phyloP scores from a whole-genome alignment of 2,113 vertebrate genomes.

The Oceanodroma tethys region DNA sequence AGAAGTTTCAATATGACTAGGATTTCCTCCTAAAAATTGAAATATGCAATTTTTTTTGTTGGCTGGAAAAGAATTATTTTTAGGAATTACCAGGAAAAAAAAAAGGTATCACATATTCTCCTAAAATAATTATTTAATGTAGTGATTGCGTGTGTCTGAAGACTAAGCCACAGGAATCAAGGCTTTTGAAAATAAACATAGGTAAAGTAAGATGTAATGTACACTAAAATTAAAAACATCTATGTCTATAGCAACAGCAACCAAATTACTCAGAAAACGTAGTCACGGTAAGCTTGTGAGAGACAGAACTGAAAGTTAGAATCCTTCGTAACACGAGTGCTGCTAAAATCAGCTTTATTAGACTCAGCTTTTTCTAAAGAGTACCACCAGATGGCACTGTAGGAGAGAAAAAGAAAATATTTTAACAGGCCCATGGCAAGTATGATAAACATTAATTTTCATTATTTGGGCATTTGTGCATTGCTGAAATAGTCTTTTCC shows the following conservation, averaged over 20 bases:
- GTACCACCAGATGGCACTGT: slow-evolving; percentile 67
- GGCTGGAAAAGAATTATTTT: not conserved
- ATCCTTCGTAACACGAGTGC: rapidly evolving
- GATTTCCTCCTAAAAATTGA: not conserved
- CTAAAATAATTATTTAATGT: not conserved
- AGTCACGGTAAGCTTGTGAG: not conserved
- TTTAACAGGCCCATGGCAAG: not conserved
- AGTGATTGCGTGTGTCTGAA: not conserved
- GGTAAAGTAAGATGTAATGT: not conserved
- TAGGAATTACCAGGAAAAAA: not conserved
- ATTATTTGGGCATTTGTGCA: not conserved
- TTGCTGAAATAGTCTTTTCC: not conserved
- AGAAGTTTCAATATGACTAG: not conserved
- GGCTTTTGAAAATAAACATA: not conserved
- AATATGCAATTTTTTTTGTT: not conserved
- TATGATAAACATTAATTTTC: rapidly evolving
- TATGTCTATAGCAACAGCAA: not conserved
- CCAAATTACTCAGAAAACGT: not conserved
- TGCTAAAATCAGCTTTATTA: not conserved
- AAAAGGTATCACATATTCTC: not conserved
- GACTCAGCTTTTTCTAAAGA: not conserved
- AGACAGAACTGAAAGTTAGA: not conserved
- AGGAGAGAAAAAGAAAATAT: slow-evolving; percentile 60
- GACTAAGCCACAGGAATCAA: not conserved
- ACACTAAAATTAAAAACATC: not conserved